Evolutionary conservation across 2,797 vertebrate genomes (phyloP).

Genomic region (Nyctalus aviator): DNA sequence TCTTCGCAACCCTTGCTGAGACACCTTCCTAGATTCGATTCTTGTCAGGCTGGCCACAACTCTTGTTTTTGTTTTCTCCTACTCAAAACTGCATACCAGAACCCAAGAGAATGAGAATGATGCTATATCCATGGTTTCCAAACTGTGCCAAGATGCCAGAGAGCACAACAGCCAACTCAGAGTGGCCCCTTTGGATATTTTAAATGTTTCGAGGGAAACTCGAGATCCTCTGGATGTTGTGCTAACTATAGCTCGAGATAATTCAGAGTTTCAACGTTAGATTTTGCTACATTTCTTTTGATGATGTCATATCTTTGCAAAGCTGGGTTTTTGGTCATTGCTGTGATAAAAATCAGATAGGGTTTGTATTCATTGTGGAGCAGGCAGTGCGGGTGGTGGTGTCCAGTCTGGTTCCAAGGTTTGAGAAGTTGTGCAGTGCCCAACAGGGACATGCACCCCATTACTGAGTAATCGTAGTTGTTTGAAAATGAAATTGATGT

Average conservation of each 20-base stretch:
- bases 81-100: background rate
- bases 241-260: background rate
- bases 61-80: background rate
- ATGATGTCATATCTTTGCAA: conserved; percentile 4
- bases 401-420: too few species aligned
- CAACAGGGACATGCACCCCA: too few species aligned
- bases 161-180: background rate
- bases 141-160: background rate
- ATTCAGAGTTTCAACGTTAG: background rate
- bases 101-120: background rate
- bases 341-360: background rate
- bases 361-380: background rate
- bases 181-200: background rate
- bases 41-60: background rate
- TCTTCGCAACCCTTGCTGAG: background rate
- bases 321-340: background rate
- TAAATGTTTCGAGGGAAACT: conserved; percentile 23
- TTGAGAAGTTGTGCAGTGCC: too few species aligned
- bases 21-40: background rate
- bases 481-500: background rate
- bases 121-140: background rate
- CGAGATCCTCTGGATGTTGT: background rate
- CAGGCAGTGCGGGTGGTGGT: too few species aligned
- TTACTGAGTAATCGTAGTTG: background rate
- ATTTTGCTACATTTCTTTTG: background rate